phyloP scores from a whole-genome alignment of 2,888 invertebrate genomes.

The Tridacna crocea region DNA sequence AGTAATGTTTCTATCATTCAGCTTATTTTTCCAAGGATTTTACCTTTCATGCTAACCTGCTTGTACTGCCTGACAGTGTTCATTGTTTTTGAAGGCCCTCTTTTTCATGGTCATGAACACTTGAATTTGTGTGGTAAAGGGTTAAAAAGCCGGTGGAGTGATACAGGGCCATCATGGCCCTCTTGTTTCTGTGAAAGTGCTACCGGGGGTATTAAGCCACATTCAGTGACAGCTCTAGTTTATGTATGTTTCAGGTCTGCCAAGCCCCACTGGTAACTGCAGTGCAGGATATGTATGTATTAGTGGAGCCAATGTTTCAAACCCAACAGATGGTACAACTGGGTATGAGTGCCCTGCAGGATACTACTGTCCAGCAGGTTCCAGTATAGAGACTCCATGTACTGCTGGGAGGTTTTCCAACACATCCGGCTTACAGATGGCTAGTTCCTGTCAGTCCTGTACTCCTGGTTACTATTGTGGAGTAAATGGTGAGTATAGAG shows the following conservation, averaged over 20 bases:
- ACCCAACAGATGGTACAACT: slow-evolving; percentile 77
- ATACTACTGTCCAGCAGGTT: slow-evolving; percentile 79
- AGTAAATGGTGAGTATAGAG: slow-evolving; percentile 70
- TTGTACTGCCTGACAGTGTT: too few species aligned
- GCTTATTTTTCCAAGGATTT: too few species aligned
- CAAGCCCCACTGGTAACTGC: slow-evolving; percentile 74
- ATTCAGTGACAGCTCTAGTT: too few species aligned
- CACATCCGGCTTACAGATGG: slow-evolving; percentile 74
- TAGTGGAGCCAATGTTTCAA: slow-evolving; percentile 71
- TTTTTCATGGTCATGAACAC: too few species aligned
- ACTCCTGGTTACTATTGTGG: slow-evolving; percentile 79
- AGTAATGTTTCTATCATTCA: too few species aligned
- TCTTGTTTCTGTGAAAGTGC: too few species aligned
- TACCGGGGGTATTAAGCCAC: too few species aligned
- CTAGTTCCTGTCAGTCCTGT: slow-evolving; percentile 77
- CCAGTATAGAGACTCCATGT: slow-evolving; percentile 77
- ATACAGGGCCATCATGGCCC: too few species aligned
- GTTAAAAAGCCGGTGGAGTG: too few species aligned
- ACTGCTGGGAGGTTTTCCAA: slow-evolving; percentile 81
- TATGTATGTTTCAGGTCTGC: slow-evolving; percentile 34
- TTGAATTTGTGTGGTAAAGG: too few species aligned
- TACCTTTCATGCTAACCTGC: too few species aligned
- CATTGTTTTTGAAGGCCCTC: too few species aligned
- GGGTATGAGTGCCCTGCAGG: slow-evolving; percentile 80
- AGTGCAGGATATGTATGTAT: slow-evolving; percentile 81